Evolutionary conservation across 2,113 vertebrate species (phyloP), one percentile per base, ranked within the genome.

Genomic region (Megatriorchis doriae): DNA sequence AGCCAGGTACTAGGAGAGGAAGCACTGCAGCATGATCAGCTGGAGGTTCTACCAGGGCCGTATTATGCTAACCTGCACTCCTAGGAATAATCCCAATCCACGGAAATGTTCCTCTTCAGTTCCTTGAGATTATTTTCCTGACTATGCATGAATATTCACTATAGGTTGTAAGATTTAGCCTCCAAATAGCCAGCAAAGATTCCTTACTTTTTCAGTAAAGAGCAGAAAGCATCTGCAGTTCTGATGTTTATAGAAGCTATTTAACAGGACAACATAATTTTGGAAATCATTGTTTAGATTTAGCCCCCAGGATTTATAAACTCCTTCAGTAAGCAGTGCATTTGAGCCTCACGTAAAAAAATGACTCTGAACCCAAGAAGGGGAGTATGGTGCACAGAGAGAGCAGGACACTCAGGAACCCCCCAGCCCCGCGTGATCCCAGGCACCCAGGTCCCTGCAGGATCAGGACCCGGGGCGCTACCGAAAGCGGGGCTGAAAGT

Each of bases 351-450:
- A 1, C 27, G 67, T 32, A 3, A 11, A 79, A 42, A 3, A 42
- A 2, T 16, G 21, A 5, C 11, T 67, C 26, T 34, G 74, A 48
- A 7, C 1, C 23, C 43, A 7, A 29, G 17, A 27, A 47, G 72
- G 23, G 29, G 31, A 4, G 26, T 1, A 5, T 3, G 58, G 38
- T 27, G 53, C 58, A 36, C 62, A 42, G 61, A 3, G 38, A 34
- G 56, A 67, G 34, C 67, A 15, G 83, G 59, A 22, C 1, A 0
- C 38, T 6, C 7, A 1, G 0, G 3, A 88, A 61, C 14, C 56
- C 29, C 52, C 32, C 12, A 42, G 31, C 18, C 4, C 67, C 3
- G 1, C 1, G 6, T 4, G 43, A 63, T 43, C 56, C 66, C 65
- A 13, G 29, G n/a, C 72, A 52, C 56, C 1, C 18, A 2, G 21